Base-by-base conservation (phyloP, 2,797 vertebrate species). In the Mus minutoides region DNA sequence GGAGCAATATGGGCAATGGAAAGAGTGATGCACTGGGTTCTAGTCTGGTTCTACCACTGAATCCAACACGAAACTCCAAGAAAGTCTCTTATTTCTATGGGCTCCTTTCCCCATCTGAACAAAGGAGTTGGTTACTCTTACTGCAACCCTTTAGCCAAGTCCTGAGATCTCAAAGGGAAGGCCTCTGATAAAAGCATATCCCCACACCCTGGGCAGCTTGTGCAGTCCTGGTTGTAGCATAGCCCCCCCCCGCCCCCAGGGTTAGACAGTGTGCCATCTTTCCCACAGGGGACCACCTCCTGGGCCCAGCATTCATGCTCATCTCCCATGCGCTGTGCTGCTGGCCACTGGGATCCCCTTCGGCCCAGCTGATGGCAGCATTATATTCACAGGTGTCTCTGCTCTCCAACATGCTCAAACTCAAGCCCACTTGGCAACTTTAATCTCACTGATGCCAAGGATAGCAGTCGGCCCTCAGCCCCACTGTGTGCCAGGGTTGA, bases 371-470 rank as follows among this genome's bases (percentile, higher is more conserved):
- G 6, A 84, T 34, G 71, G 87, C 71, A 91, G 94, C 85, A 49
- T 75, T 82, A 31, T 22, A 17, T 67, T 96, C 40, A 67, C 87
- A 94, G 90, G 19, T 64, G 75, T 90, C 77, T 91, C 29, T 22
- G 77, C 34, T 95, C 64, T 79, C 71, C 54, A 69, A 52, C 29
- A 0, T 92, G 80, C 78, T 86, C 94, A 90, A 97, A 97, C 96
- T 46, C 86, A 96, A 94, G 83, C 49, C 71, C 52, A 5, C 85
- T 82, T 95, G 92, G 88, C 93, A 89, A 92, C 62, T 92, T 69
- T 84, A 92, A 40, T 34, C 37, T 46, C 24, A 21, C 24, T 40
- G 11, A 40, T 91, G 79, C 96, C 91, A 96, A 87, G 73, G 78
- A 76, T 96, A 92, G 96, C 92, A 86, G 62, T 13, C 22, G 84